Conservation (phyloP, 2,113 vertebrate species). For the Struthidea cinerea region DNA sequence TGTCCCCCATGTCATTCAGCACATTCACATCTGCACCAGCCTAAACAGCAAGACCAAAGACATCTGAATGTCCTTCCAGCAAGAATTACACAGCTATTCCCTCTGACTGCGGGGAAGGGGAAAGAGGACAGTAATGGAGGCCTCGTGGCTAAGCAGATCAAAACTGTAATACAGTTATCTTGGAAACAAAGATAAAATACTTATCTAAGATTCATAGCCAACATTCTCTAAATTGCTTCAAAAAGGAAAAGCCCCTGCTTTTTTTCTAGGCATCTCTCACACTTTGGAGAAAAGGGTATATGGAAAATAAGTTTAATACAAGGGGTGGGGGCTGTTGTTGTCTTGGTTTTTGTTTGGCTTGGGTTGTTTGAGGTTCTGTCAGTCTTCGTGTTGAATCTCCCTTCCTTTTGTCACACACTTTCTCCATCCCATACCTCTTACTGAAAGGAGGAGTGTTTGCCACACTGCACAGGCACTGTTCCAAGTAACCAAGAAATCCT, state of each 20-base stretch:
- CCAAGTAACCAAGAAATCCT: background rate
- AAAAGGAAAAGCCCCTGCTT: background rate
- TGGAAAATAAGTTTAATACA: background rate
- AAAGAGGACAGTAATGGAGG: background rate
- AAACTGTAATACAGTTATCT: background rate
- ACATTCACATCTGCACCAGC: slow-evolving; percentile 84
- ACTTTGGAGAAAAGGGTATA: background rate
- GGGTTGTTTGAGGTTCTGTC: background rate
- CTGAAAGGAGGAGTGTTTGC: background rate
- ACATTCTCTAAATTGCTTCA: background rate
- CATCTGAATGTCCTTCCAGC: background rate
- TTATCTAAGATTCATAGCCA: background rate
- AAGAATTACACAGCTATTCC: background rate
- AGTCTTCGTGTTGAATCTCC: background rate
- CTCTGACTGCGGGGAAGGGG: background rate
- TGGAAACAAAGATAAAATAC: background rate
- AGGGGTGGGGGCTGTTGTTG: background rate
- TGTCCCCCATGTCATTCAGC: slow-evolving; percentile 87
- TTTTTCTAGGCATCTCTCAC: background rate
- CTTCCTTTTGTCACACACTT: background rate
- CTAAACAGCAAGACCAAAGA: slow-evolving; percentile 68
- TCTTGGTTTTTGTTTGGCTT: background rate
- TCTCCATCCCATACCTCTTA: background rate
- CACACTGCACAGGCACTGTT: background rate
- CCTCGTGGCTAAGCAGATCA: background rate